Base-by-base conservation (phyloP, 2,797 vertebrate genomes). In the Acanthurus tractus region DNA sequence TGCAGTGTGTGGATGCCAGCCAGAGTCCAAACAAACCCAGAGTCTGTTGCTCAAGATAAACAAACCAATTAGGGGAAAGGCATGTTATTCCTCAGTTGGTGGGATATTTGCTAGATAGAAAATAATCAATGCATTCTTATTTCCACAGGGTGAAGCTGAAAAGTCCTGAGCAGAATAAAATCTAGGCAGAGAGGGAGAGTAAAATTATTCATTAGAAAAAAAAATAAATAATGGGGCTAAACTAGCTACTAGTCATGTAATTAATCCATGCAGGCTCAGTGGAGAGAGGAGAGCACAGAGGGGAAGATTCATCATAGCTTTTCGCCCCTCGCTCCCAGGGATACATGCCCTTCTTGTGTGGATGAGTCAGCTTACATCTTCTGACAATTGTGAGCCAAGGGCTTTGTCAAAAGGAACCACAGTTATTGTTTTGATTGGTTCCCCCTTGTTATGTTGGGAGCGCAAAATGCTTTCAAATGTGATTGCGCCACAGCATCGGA, bases 341-440 rank as follows among this genome's bases (percentile, higher is more conserved):
- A 93, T 89, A 84, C 82, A 86, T 95, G 92, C 88, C 90, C 90
- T 95, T 95, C 94, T 93, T 86, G 86, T 88, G 86, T 40, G 93
- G 87, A 95, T 92, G 93, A 96, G 88, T 95, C 94, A 95, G 87
- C 91, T 94, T 89, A 93, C 92, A 94, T 93, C 88, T 93, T 94
- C 90, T 92, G 93, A 94, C 93, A 95, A 94, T 90, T 88, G 89
- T 73, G 89, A 92, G 92, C 92, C 93, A 87, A 90, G 79, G 91
- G 92, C 86, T 93, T 69, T 88, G 93, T 94, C 93, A 96, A 93
- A 92, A 93, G 89, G 89, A 93, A 89, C 80, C 88, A 76, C 91
- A 86, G 85, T 94, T 93, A 94, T 93, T 94, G 94, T 92, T 93
- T 93, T 93, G 90, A 90, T 91, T 89, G 78, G 38, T 63, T 88